phyloP scores from a whole-genome alignment of 2,888 invertebrate species.

The Latrodectus hesperus region DNA sequence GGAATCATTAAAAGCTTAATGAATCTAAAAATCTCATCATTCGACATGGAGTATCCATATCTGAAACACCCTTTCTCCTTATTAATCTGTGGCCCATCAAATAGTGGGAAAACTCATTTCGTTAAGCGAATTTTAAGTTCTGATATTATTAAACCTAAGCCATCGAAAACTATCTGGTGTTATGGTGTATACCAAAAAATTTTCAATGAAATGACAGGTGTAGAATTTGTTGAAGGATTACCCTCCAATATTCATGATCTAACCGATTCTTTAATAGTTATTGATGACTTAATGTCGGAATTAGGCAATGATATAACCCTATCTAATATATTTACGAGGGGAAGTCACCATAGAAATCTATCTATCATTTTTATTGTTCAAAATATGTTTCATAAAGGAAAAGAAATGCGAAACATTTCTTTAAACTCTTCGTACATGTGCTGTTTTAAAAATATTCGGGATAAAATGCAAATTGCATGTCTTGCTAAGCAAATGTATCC shows the following conservation, averaged over 20 bases:
- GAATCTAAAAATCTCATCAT: too few relatives aligned
- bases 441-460: too few relatives aligned
- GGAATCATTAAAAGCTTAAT: too few relatives aligned
- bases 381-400: too few relatives aligned
- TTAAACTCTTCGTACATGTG: too few relatives aligned
- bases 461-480: too few relatives aligned
- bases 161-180: not conserved
- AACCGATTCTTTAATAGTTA: not conserved
- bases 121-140: not conserved
- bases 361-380: too few relatives aligned
- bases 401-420: too few relatives aligned
- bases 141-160: not conserved
- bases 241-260: not conserved
- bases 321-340: not conserved
- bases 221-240: not conserved
- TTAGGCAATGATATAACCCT: too few relatives aligned
- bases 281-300: conserved; percentile 5
- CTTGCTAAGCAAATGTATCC: too few relatives aligned
- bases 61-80: conserved; percentile 4
- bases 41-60: too few relatives aligned
- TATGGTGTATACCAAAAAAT: not conserved
- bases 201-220: conserved; percentile 8
- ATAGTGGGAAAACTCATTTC: conserved; percentile 1
- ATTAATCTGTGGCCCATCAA: not conserved
- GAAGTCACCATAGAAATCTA: not conserved